phyloP scores from a whole-genome alignment of 2,888 invertebrate species.

The Nymphalis urticae region DNA sequence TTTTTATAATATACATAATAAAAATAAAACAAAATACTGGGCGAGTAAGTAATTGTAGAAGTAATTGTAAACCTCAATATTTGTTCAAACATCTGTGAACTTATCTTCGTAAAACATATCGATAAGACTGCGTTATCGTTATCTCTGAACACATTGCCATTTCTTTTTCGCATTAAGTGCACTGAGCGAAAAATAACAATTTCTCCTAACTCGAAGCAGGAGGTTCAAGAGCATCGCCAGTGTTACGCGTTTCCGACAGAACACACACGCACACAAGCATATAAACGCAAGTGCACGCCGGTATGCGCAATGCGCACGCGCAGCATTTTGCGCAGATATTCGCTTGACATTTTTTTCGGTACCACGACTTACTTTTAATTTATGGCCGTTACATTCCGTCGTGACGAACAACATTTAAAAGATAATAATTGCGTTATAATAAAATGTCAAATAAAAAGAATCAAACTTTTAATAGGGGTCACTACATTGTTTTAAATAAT shows the following conservation, averaged over 20 bases:
- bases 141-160: no score
- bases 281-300: background rate
- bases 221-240: slow-evolving; percentile 16
- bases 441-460: background rate
- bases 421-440: background rate
- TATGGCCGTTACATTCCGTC: background rate
- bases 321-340: background rate
- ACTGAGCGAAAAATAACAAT: background rate
- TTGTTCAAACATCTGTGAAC: no score
- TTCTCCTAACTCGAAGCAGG: slow-evolving; percentile 1
- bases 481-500: background rate
- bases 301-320: background rate
- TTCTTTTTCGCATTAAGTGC: background rate
- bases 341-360: slow-evolving; percentile 3
- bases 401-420: background rate
- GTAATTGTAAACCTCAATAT: no score
- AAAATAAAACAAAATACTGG: no score
- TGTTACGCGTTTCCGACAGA: slow-evolving; percentile 18
- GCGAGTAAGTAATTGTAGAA: no score
- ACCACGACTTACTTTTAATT: background rate
- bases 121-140: no score
- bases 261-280: slow-evolving; percentile 16
- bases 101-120: no score
- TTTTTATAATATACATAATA: no score
- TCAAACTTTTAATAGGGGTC: background rate